Percentiles rank a stretch among this genome's conserved stretches.
Evolutionary conservation across 2,113 vertebrate species (phyloP).

Genomic region (Mormoops blainvillei): DNA sequence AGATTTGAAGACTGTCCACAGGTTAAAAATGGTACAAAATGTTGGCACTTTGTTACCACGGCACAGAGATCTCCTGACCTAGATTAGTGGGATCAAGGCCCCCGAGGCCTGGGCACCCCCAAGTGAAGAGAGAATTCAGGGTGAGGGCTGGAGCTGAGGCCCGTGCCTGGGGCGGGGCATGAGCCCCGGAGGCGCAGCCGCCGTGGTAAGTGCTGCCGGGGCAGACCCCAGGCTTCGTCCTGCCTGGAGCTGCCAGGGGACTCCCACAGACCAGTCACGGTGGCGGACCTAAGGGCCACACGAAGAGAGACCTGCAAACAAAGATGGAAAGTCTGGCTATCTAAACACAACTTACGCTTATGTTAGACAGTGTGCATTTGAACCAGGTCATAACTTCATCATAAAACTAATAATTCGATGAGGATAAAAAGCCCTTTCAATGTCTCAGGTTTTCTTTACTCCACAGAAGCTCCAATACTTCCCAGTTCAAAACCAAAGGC

Average conservation of each 20-base stretch:
- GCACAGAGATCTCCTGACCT: neutral
- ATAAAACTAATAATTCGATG: neutral
- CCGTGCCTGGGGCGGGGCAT: neutral
- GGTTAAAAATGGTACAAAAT: neutral
- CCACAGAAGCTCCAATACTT: neutral
- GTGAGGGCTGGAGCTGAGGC: neutral
- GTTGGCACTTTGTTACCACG: neutral
- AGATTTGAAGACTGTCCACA: neutral
- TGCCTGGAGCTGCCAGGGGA: neutral
- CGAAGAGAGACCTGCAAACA: neutral
- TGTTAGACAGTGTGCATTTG: fast-evolving
- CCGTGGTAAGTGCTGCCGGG: neutral
- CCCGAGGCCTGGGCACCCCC: neutral
- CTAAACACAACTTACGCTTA: fast-evolving
- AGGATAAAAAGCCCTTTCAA: neutral
- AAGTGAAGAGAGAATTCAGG: fast-evolving
- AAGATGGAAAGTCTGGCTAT: neutral
- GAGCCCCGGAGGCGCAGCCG: neutral
- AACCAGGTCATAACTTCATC: neutral
- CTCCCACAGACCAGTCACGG: neutral
- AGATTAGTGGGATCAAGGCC: neutral
- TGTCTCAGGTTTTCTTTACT: neutral
- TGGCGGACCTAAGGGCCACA: neutral
- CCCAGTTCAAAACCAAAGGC: neutral
- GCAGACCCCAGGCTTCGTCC: neutral